These are phyloP conservation scores for Channallabes apus DNA, from an alignment of 2,797 vertebrate genomes.

Conservation along the genomic window DNA sequence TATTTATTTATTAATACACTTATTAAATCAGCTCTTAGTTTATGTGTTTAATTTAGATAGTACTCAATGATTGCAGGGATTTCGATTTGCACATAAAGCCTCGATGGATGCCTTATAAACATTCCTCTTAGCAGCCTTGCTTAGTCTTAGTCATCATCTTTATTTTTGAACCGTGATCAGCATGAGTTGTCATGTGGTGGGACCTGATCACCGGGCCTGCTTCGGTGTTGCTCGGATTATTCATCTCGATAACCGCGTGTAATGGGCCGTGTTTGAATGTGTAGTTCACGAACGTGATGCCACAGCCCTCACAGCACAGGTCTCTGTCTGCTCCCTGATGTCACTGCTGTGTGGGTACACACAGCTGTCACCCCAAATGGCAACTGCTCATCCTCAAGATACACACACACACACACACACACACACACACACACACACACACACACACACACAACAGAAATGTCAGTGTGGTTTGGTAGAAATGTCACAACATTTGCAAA, in stretches of 20 bases:
- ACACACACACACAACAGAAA: background rate
- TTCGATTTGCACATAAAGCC: background rate
- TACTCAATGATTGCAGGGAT: background rate
- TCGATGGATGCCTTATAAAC: background rate
- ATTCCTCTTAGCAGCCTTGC: background rate
- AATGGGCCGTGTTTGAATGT: background rate
- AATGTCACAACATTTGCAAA: constrained; percentile 18
- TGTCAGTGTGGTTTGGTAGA: constrained; percentile 11
- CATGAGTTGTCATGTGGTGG: background rate
- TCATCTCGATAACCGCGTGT: constrained; percentile 4
- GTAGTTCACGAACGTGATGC: background rate
- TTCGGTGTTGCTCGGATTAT: background rate
- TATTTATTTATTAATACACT: background rate
- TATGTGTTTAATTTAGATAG: background rate
- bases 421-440: constrained; percentile 11
- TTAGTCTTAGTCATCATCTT: background rate
- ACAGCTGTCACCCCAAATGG: background rate
- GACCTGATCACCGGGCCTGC: background rate
- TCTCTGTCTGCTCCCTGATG: background rate
- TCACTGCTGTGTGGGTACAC: constrained; percentile 14
- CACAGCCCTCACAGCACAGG: background rate
- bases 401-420: background rate
- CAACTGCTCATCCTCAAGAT: background rate
- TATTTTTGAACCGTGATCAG: background rate
- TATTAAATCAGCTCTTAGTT: background rate